Evolutionary conservation across 2,113 vertebrate species (phyloP).

Genomic region (Bombycilla garrulus): DNA sequence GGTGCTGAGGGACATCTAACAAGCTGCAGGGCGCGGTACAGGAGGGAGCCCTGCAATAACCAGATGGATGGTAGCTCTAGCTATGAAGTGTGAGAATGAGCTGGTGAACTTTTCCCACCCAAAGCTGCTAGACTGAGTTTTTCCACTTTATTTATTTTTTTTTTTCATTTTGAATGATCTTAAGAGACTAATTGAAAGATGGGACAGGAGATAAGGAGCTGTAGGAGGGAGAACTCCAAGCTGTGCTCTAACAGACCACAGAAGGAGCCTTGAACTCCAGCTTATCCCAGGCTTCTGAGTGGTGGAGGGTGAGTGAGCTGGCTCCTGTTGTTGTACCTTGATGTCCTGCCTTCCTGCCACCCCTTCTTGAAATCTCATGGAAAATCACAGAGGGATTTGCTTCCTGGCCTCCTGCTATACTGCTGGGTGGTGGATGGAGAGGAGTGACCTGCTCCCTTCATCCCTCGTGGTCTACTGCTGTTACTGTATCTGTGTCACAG

Average conservation of each 20-base stretch:
- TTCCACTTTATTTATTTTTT: background rate
- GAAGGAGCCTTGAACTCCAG: background rate
- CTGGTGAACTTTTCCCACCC: background rate
- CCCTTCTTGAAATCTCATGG: background rate
- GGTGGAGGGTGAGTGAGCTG: background rate
- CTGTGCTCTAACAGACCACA: background rate
- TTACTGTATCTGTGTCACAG: background rate
- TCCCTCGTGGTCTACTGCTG: accelerated
- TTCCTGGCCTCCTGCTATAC: background rate
- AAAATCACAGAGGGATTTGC: background rate
- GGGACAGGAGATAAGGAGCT: background rate
- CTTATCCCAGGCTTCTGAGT: background rate
- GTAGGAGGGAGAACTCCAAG: background rate
- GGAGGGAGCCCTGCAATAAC: background rate
- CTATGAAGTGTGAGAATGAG: background rate
- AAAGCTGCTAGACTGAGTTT: background rate
- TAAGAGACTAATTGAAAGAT: background rate
- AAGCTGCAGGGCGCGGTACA: background rate
- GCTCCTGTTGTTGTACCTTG: background rate
- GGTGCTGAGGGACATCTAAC: background rate
- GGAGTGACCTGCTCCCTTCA: background rate
- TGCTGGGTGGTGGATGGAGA: background rate
- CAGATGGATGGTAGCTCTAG: background rate
- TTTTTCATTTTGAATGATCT: background rate
- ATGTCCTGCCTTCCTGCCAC: background rate